Base-by-base conservation (phyloP, 30 jellyfish, hydroid and myxozoan genomes). In the Chironex yamaguchii region DNA sequence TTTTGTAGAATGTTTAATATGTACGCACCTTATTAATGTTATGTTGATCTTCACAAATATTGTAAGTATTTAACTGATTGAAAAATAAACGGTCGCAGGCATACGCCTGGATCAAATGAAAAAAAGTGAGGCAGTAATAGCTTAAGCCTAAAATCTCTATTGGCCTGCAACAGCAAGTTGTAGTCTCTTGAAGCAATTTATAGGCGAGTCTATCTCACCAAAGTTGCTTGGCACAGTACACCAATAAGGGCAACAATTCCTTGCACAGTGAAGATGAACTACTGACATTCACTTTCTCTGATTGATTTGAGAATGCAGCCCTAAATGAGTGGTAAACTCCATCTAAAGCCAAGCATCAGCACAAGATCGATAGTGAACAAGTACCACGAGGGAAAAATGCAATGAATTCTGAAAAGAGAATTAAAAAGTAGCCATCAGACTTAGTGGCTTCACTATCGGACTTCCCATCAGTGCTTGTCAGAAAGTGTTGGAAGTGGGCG, bases 381-480 rank as follows among this genome's bases (percentile, higher is more conserved):
- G 89, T 78, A 78, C 89, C 89, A 71, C 62, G 89, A 58, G 87
- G 95, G 79, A 52, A 53, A 75, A 93, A 2, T 52, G 75, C 32
- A 34, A 36, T 35, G 95, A 75, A 62, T 53, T 52, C 69, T 76
- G 75, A 76, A 36, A 76, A 76, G 95, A 21, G 95, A 52, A 93
- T 33, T 13, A 14, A 27, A 50, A 3, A 69, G 87, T 35, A n/a
- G n/a, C n/a, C n/a, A n/a, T n/a, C n/a, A n/a, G n/a, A n/a, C n/a
- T n/a, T n/a, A n/a, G n/a, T n/a, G n/a, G n/a, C n/a, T n/a, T n/a
- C n/a, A n/a, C n/a, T n/a, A n/a, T n/a, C n/a, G n/a, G n/a, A n/a
- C n/a, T n/a, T 51, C 1, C 70, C 67, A 14, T 78, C 63, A 11
- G 81, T 1, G 22, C 63, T 87, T 83, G 51, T 53, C 25, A 4